Base-by-base conservation (phyloP, 1,140 invertebrate species). In the Drosophila obscura region DNA sequence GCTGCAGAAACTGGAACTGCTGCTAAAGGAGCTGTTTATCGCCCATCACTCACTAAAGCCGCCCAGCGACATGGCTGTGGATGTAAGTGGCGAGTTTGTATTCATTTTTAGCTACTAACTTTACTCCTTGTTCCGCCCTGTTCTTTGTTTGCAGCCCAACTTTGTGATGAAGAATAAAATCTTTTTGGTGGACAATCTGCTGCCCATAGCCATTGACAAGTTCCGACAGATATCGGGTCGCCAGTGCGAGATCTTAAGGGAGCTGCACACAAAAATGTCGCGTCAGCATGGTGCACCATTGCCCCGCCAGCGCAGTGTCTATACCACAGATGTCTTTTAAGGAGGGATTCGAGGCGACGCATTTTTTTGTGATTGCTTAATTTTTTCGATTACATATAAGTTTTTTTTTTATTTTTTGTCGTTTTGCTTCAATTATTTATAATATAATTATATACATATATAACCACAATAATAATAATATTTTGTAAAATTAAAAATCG, bases 381-480 rank as follows among this genome's bases (percentile, higher is more conserved):
- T 44, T 68, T 88, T 65, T 88, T 89, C 77, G 89, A 91, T 91
- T 91, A 91, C 89, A 91, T 89, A 91, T 91, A 91, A 77, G 67
- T 73, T 80, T 84, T 90, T 84, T 90, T 81, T 79, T 90, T 89
- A 80, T 89, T 73, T 76, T 77, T 78, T 90, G 77, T 74, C 74
- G 73, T 68, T 88, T 88, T 88, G 77, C 84, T 91, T 89, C 84
- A 91, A 89, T 89, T 90, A 91, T 90, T 90, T 90, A 90, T 90
- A 90, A 90, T 91, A 91, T 91, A 91, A 91, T 91, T 91, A 91
- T 91, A 91, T 91, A 91, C 89, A 91, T 91, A 91, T 84, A 91
- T 91, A 91, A 91, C 89, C 89, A 91, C 89, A 91, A 87, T 91
- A 76, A 71, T 83, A 82, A 80, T 87, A 83, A 88, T 88, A 82